These are phyloP conservation scores for Diceros bicornis DNA, from an alignment of 2,797 vertebrate genomes.

Conservation along the genomic window DNA sequence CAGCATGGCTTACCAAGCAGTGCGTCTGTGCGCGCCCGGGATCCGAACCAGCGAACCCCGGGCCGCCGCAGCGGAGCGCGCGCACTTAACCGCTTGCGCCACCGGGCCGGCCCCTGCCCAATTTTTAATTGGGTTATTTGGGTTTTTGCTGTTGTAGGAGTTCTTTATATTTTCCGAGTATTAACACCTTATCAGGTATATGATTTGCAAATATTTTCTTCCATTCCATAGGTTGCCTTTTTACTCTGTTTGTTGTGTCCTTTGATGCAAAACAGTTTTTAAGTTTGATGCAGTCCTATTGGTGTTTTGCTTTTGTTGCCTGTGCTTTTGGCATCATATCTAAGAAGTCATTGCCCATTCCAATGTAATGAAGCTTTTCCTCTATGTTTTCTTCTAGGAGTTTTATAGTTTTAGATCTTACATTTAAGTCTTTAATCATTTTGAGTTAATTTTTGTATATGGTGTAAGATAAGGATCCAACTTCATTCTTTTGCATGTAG, in stretches of 20 bases:
- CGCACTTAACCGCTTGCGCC: too few relatives aligned
- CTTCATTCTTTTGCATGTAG: not conserved
- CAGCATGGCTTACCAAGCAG: too few relatives aligned
- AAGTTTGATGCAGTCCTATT: not conserved
- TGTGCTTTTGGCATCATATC: not conserved
- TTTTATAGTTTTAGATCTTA: not conserved
- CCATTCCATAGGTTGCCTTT: not conserved
- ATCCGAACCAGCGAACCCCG: too few relatives aligned
- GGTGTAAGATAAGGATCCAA: not conserved
- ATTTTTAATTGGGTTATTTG: not conserved
- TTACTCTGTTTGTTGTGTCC: not conserved
- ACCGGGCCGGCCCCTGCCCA: too few relatives aligned
- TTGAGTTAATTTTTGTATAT: not conserved
- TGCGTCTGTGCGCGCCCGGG: too few relatives aligned
- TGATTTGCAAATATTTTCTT: slow-evolving; percentile 3
- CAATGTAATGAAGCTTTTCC: not conserved
- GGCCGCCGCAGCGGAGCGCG: too few relatives aligned
- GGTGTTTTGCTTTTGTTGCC: not conserved
- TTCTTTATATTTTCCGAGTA: not conserved
- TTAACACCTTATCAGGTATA: not conserved
- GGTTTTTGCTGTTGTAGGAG: not conserved
- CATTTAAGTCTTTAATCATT: not conserved
- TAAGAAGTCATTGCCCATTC: not conserved
- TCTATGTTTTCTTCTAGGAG: not conserved
- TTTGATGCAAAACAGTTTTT: not conserved